phyloP scores from a whole-genome alignment of 2,888 invertebrate genomes.

The Noctuana brunneofusca region DNA sequence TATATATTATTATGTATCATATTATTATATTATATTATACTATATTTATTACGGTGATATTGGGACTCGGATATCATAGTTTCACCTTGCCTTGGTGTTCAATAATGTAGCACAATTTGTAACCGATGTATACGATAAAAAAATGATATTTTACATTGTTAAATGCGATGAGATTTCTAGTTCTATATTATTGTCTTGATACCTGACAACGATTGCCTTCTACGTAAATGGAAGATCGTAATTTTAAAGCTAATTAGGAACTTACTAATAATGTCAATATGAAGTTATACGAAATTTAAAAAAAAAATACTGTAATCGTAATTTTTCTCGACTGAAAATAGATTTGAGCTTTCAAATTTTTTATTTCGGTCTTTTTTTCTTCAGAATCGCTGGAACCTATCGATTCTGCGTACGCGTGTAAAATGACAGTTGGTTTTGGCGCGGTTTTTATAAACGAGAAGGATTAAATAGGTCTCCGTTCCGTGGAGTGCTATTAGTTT shows the following conservation, averaged over 20 bases:
- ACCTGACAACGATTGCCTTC: slow-evolving; percentile 75
- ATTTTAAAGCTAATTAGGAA: slow-evolving; percentile 44
- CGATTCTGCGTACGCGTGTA: slow-evolving; percentile 18
- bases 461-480: slow-evolving; percentile 21
- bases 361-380: slow-evolving; percentile 26
- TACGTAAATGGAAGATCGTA: slow-evolving; percentile 70
- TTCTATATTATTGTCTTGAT: slow-evolving; percentile 73
- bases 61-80: slow-evolving; percentile 62
- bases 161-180: slow-evolving; percentile 75
- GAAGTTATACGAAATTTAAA: slow-evolving; percentile 30
- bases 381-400: slow-evolving; percentile 32
- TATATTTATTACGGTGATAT: slow-evolving; percentile 57
- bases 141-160: slow-evolving; percentile 81
- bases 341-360: slow-evolving; percentile 34
- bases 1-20: slow-evolving; percentile 55
- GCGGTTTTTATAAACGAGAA: slow-evolving; percentile 35
- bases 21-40: too few species aligned
- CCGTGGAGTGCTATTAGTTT: slow-evolving; percentile 33
- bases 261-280: slow-evolving; percentile 32
- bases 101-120: slow-evolving; percentile 79
- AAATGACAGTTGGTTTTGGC: slow-evolving; percentile 38
- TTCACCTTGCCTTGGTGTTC: slow-evolving; percentile 82
- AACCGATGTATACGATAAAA: slow-evolving; percentile 80
- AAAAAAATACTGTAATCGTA: slow-evolving; percentile 25
- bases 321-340: slow-evolving; percentile 34